phyloP scores from a whole-genome alignment of 1,140 invertebrate genomes.

The Pteromalus puparum region DNA sequence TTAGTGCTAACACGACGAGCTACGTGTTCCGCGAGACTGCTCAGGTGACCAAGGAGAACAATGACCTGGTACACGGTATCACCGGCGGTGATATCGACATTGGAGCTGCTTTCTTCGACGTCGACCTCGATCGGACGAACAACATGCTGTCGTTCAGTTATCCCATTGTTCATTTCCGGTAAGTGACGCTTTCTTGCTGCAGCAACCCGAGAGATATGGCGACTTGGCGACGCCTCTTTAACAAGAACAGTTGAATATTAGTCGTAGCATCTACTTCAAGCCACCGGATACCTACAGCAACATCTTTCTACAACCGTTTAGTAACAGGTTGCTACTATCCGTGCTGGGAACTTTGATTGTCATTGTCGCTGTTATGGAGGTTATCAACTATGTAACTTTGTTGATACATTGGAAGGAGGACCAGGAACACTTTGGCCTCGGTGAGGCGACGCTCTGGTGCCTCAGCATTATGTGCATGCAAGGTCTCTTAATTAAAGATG shows the following conservation, averaged over 20 bases:
- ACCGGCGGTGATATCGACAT: conserved; percentile 76
- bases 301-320: conserved; percentile 80
- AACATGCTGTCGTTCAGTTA: conserved; percentile 77
- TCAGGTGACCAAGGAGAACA: conserved; percentile 78
- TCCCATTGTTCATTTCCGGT: conserved; percentile 79
- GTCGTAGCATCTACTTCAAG: conserved; percentile 80
- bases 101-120: conserved; percentile 78
- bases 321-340: conserved; percentile 73
- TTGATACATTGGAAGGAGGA: conserved; percentile 62
- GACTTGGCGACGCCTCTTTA: no score
- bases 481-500: conserved; percentile 66
- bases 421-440: conserved; percentile 69
- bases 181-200: conserved; percentile 52
- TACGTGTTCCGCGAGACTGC: conserved; percentile 46
- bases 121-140: conserved; percentile 72
- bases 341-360: conserved; percentile 75
- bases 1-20: conserved; percentile 33
- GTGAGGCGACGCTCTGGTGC: conserved; percentile 78
- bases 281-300: conserved; percentile 78
- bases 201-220: background rate
- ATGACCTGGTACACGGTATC: conserved; percentile 78
- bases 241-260: conserved; percentile 55
- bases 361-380: conserved; percentile 73
- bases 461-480: conserved; percentile 80
- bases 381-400: conserved; percentile 71